Evolutionary conservation across 2,888 invertebrate species (phyloP), one percentile per base, ranked within the genome.

Genomic region (Trichacis sp.): DNA sequence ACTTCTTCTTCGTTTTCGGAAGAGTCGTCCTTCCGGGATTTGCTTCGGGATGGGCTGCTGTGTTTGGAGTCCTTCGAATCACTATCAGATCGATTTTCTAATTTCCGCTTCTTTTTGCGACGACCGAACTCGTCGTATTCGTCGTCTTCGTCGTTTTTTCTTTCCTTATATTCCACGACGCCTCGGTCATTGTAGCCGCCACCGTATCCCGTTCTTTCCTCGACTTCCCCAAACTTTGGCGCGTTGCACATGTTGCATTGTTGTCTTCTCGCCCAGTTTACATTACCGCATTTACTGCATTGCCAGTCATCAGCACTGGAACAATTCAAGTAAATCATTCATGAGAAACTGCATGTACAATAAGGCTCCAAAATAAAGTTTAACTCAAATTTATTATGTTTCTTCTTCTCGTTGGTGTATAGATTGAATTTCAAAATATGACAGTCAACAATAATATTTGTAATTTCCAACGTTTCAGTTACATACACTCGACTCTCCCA

Each of bases 221-320:
- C 94, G 63, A 96, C 93, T 86, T 97, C 97, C 14, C 95, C 96
- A 84, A 96, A 95, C 86, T 98, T 98, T 0, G 98, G 97, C 2
- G 98, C 96, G 87, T 98, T 98, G 85, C 99, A 99, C 87, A 99
- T 95, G 85, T 99, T 99, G 86, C 99, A 99, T 54, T 94, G 95
- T 79, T 92, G 93, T 55, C 99, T 88, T 68, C 97, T 88, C 18
- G 98, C 98, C 99, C 97, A 97, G 85, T 99, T 99, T 9, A 99
- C 98, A 85, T 99, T 99, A n/a, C 98, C 98, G 87, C 99, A 99
- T 85, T 98, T 98, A 85, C 95, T 96, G 85, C 99, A 99, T 82
- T 97, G 96, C 99, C 99, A 99, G 85, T 99, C 99, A 84, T 99
- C 98, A 33, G 99, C 98, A 85, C 96, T 96, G 30, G 45, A 24